phyloP scores from a whole-genome alignment of 2,113 vertebrate genomes.

The Tachycineta bicolor region DNA sequence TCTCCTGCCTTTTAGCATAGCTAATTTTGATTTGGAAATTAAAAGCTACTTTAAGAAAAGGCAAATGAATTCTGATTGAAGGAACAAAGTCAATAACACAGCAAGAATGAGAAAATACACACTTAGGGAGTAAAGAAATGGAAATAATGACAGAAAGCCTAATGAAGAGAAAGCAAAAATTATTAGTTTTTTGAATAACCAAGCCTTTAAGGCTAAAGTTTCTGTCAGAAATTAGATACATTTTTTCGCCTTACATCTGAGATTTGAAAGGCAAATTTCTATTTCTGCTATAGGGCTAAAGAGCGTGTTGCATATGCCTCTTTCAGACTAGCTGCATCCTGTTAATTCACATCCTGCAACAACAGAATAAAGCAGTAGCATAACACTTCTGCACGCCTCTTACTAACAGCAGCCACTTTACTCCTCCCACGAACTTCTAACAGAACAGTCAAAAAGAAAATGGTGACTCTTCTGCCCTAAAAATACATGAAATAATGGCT shows the following conservation, averaged over 20 bases:
- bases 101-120: background rate
- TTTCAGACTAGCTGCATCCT: background rate
- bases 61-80: background rate
- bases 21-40: background rate
- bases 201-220: background rate
- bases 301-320: background rate
- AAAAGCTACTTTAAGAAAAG: background rate
- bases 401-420: background rate
- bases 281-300: background rate
- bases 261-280: background rate
- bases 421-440: background rate
- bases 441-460: slow-evolving; percentile 23
- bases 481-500: slow-evolving; percentile 25
- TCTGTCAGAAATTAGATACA: background rate
- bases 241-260: background rate
- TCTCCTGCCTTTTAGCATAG: background rate
- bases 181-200: background rate
- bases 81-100: background rate
- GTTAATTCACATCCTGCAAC: background rate
- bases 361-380: background rate
- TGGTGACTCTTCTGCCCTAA: slow-evolving; percentile 17
- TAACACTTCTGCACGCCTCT: background rate
- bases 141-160: background rate
- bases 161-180: background rate
- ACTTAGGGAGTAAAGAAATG: background rate